Evolutionary conservation across 2,797 vertebrate genomes (phyloP).

Genomic region (Lepus townsendii): DNA sequence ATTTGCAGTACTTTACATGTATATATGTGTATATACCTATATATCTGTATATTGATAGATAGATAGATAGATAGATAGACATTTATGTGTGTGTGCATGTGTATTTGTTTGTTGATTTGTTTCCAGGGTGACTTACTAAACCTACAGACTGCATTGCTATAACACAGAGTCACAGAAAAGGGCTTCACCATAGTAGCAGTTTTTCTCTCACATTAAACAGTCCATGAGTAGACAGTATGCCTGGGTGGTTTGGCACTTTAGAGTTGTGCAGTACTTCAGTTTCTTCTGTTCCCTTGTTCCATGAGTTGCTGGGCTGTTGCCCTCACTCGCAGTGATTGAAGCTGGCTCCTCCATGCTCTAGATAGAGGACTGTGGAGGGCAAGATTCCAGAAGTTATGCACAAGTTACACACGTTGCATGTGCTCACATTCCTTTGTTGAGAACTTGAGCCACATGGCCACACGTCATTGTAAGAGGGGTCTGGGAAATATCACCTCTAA

Average conservation of each 20-base stretch:
- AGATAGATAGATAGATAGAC: background rate
- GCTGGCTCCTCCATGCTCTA: background rate
- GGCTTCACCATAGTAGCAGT: background rate
- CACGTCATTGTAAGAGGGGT: background rate
- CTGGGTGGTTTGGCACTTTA: background rate
- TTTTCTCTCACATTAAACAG: background rate
- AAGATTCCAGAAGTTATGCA: background rate
- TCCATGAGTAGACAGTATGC: background rate
- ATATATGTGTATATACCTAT: accelerated
- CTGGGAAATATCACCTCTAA: background rate
- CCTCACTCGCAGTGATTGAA: background rate
- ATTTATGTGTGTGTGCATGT: background rate
- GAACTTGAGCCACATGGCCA: background rate
- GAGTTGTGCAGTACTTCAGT: background rate
- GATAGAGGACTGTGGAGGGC: background rate
- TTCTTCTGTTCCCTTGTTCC: background rate
- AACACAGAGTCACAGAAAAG: constrained; percentile 10
- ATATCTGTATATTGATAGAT: accelerated
- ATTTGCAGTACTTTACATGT: background rate
- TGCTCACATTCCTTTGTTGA: background rate
- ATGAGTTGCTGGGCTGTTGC: background rate
- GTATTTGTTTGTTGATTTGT: background rate
- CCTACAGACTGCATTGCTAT: background rate
- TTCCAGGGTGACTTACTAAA: background rate
- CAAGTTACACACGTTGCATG: background rate